Evolutionary conservation across 2,797 vertebrate genomes (phyloP), one percentile per base, ranked within the genome.

Genomic region (Apogon talboti): DNA sequence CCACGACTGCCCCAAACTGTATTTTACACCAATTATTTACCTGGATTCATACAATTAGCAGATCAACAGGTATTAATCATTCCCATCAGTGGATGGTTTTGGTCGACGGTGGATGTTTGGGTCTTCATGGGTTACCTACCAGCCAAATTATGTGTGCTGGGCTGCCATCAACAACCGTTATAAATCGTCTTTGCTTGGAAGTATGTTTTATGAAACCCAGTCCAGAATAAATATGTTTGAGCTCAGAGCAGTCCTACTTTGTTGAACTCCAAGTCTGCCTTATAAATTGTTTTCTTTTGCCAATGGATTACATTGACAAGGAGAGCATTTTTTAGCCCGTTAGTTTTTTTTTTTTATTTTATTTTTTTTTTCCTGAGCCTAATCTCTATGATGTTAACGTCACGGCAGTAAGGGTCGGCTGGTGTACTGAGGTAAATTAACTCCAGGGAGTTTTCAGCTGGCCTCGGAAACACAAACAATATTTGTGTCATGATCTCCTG

Each of bases 401-500:
- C 58, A 19, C 62, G 59, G 19, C 79, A 61, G 79, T 59, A 14
- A 61, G 62, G 59, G 79, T 66, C 52, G 66, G 66, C 56, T 52
- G 62, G 37, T 38, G 16, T 67, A 67, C 35, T 0, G 40, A 64
- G 74, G 76, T 83, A 70, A 89, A 86, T 84, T 72, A 81, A 87
- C 78, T 82, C 78, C 68, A 19, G 85, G 63, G 78, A 78, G 63
- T 81, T 80, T 60, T 77, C 59, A 48, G 38, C 65, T 61, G 58
- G 66, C 68, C 79, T 78, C 14, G 6, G 53, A 74, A 78, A 82
- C 60, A 83, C 65, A 76, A 80, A 77, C 67, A 78, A 59, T 88
- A 83, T 87, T 80, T 73, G 50, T 81, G 84, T 77, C 78, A 35
- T 78, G 68, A 81, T 83, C 78, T 83, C 71, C 35, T 0, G 33